Conservation (phyloP, 1,140 invertebrate species). For the Neodiprion lecontei region DNA sequence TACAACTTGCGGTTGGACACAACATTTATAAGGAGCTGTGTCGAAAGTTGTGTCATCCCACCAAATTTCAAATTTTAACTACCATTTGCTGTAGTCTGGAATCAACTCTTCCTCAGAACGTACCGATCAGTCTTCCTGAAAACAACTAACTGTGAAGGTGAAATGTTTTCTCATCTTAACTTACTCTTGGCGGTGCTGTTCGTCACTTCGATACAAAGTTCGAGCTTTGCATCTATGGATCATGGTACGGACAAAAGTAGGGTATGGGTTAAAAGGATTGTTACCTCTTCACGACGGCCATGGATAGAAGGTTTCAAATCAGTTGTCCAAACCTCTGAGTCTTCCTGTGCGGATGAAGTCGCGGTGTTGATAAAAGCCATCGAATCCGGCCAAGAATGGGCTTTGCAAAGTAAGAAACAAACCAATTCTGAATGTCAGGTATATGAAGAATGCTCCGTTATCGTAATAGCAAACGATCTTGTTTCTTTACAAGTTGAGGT, state of each 20-base stretch:
- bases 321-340: neutral
- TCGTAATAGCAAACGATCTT: neutral
- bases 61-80: too few relatives aligned
- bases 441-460: neutral
- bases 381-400: conserved; percentile 23
- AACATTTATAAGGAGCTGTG: too few relatives aligned
- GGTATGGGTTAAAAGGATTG: neutral
- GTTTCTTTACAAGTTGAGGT: neutral
- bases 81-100: too few relatives aligned
- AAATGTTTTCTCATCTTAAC: too few relatives aligned
- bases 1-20: too few relatives aligned
- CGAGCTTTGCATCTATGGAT: neutral
- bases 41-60: too few relatives aligned
- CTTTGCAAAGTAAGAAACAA: conserved; percentile 29
- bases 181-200: neutral
- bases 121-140: too few relatives aligned
- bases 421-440: neutral
- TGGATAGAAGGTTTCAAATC: neutral
- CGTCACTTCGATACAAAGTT: neutral
- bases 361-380: neutral
- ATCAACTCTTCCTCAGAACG: too few relatives aligned
- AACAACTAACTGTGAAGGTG: too few relatives aligned
- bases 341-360: neutral
- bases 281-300: neutral
- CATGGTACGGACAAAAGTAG: neutral